phyloP scores from a whole-genome alignment of 2,113 vertebrate species.

The Micromys minutus region DNA sequence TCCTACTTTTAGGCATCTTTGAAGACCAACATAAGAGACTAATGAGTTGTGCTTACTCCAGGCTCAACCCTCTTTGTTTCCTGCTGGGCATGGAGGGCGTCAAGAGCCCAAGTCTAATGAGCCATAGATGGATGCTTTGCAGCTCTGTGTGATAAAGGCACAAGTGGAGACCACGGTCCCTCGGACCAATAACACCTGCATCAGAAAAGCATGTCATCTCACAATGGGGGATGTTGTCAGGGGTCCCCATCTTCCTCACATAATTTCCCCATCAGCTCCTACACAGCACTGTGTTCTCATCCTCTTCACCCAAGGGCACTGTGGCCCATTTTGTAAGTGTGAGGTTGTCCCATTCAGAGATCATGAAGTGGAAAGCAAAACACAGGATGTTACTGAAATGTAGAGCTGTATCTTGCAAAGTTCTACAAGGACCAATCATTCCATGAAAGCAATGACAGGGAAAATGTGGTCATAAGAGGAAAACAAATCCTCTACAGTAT shows the following conservation, averaged over 20 bases:
- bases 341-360: neutral
- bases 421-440: neutral
- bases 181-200: neutral
- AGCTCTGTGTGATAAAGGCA: neutral
- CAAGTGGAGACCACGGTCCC: neutral
- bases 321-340: neutral
- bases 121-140: neutral
- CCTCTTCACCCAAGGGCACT: neutral
- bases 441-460: neutral
- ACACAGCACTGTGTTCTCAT: neutral
- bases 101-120: constrained; percentile 7
- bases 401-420: neutral
- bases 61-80: neutral
- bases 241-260: neutral
- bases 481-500: constrained; percentile 33
- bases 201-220: constrained; percentile 3
- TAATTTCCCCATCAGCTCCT: neutral
- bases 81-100: neutral
- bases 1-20: neutral
- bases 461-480: neutral
- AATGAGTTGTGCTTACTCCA: constrained; percentile 5
- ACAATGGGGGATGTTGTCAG: neutral
- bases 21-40: constrained; percentile 2
- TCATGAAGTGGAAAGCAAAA: neutral
- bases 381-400: neutral